Conservation (phyloP, 1,140 invertebrate species). For the Drosophila sucinea region DNA sequence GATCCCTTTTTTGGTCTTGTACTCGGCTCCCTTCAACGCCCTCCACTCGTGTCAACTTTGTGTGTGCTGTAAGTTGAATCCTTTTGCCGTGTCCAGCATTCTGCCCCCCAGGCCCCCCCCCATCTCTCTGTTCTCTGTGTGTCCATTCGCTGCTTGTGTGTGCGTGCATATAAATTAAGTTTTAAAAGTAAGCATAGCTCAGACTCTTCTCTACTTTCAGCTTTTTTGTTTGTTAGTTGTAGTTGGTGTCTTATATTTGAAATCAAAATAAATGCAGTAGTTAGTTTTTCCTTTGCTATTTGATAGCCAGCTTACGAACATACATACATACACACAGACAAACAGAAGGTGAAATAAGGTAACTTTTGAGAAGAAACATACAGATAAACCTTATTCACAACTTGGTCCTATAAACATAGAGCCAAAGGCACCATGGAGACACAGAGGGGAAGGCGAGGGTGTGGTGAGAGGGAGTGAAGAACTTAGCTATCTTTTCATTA, state of each 20-base stretch:
- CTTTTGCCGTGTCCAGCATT: conserved; percentile 35
- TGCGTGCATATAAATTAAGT: conserved; percentile 81
- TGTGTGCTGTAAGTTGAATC: conserved; percentile 58
- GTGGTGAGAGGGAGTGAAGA: neutral
- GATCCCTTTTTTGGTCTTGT: neutral
- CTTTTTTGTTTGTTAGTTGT: conserved; percentile 6
- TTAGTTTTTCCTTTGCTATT: conserved; percentile 60
- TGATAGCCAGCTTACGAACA: conserved; percentile 48
- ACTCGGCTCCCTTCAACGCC: conserved; percentile 7
- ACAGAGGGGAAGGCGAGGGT: neutral
- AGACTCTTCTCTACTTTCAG: conserved; percentile 20
- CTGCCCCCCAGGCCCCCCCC: conserved; percentile 1
- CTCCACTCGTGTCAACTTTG: conserved; percentile 20
- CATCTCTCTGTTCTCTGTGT: conserved; percentile 18
- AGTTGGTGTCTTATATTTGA: conserved; percentile 53
- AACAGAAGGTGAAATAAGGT: conserved; percentile 36
- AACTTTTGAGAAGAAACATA: conserved; percentile 23
- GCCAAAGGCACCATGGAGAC: too few species aligned
- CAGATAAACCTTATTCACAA: conserved; percentile 30
- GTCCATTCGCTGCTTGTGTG: conserved; percentile 29
- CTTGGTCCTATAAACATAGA: conserved; percentile 35
- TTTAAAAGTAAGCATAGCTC: conserved; percentile 69
- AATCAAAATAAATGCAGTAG: conserved; percentile 79
- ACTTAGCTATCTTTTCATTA: conserved; percentile 33
- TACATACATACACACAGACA: neutral